Evolutionary conservation across 2,113 vertebrate genomes (phyloP), one percentile per base, ranked within the genome.

Genomic region (Haemorhous mexicanus): DNA sequence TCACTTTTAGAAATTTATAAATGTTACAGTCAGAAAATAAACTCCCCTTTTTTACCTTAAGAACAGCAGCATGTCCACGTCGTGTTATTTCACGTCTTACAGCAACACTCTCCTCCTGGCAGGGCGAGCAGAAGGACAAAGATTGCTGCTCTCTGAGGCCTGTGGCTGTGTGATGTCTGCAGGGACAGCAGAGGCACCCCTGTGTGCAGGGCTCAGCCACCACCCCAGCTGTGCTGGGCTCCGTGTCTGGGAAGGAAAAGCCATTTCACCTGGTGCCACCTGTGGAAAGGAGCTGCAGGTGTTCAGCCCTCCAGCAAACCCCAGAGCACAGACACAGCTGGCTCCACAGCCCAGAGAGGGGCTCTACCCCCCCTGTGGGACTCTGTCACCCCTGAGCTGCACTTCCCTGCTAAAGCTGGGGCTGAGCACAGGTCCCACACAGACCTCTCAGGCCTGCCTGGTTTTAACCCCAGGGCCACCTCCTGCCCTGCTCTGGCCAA

Each of bases 131-230:
- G 53, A 21, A 52, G 13, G 70, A 66, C 35, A 69, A 7, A 46
- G 37, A 3, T 6, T 61, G 62, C 50, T 43, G 5, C 15, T 32
- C 7, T n/a, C 33, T 0, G 0, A 3, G 8, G 21, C 1, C 1
- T 12, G 41, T 56, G 44, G 35, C 47, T 16, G 55, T 3, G 15
- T 52, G 82, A 1, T 7, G 21, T 16, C 13, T 58, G 62, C 72
- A 66, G 61, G 66, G 66, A 20, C 56, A n/a, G 43, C 13, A 12
- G 39, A 41, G 39, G 39, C 39, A 12, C 39, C 39, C 11, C 39
- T 41, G 39, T 41, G 39, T 41, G 32, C 59, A 10, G 3, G 7
- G 53, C 39, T 59, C 2, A 12, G 13, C 68, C 17, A 1, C 17
- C 39, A 28, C 3, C 4, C 27, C 66, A 33, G 72, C 14, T 14